Percentiles rank a stretch among this genome's conserved stretches.
Conservation (phyloP, 2,888 invertebrate species). For the Cheiracanthium punctorium region DNA sequence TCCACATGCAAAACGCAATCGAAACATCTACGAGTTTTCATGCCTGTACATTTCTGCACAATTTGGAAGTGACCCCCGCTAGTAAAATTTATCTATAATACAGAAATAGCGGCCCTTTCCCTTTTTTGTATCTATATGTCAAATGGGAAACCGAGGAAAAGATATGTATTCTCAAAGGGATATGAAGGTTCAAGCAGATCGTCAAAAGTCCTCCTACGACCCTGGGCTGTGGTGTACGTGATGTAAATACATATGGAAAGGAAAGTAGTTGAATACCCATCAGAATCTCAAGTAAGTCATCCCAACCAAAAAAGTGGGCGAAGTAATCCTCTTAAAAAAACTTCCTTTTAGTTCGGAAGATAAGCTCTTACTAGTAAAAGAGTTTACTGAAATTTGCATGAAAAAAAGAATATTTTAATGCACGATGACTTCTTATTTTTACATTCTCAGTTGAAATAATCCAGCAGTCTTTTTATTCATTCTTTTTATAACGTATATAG, state of each 20-base stretch:
- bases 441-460: too few relatives aligned
- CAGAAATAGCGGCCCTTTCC: slow-evolving; percentile 5
- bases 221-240: slow-evolving; percentile 39
- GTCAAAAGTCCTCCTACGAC: slow-evolving; percentile 40
- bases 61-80: not conserved
- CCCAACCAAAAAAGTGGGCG: slow-evolving; percentile 47
- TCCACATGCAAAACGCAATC: too few relatives aligned
- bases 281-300: slow-evolving; percentile 52
- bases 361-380: not conserved
- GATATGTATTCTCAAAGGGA: slow-evolving; percentile 35
- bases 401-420: not conserved
- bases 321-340: slow-evolving; percentile 54
- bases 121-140: slow-evolving; percentile 48
- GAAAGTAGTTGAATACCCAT: slow-evolving; percentile 36
- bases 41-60: too few relatives aligned
- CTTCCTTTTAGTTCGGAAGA: slow-evolving; percentile 10
- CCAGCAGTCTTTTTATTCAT: too few relatives aligned
- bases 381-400: slow-evolving; percentile 46
- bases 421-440: too few relatives aligned
- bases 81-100: not conserved
- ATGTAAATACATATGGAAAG: slow-evolving; percentile 29
- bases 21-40: too few relatives aligned
- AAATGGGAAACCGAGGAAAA: slow-evolving; percentile 24
- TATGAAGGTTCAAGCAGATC: slow-evolving; percentile 25
- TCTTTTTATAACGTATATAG: too few relatives aligned